Base-by-base conservation (phyloP, 1,140 invertebrate genomes). In the Bicyclus anynana region DNA sequence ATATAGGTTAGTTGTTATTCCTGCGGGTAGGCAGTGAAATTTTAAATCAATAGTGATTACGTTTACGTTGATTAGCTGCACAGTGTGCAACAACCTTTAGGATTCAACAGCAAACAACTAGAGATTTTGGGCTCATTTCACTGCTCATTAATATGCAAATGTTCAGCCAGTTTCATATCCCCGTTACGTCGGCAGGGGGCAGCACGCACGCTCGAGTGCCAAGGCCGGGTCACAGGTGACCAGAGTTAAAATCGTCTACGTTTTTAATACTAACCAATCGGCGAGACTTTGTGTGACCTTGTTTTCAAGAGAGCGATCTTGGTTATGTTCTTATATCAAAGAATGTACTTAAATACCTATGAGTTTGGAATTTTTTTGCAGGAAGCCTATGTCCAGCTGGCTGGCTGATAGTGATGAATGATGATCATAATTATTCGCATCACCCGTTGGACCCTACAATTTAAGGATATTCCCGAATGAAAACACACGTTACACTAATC, bases 101-200 rank as follows among this genome's bases (percentile, higher is more conserved):
- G 37, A 40, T 6, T 17, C n/a, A 52, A 40, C 35, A 14, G 21
- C 33, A 56, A 55, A 56, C 13, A 14, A 16, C 5, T 17, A 13
- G 29, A 52, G 42, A 46, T 47, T 57, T 57, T 26, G 38, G 49
- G 23, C 40, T 44, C 53, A 62, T 62, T 53, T 57, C 63, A 53
- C 59, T 62, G 63, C 65, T 56, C 56, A 55, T 67, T 53, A 67
- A 62, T 67, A 63, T 67, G 65, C 65, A 67, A 67, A 67, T 66
- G 53, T 35, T 51, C 47, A 52, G 42, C 53, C 50, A 48, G 53
- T 59, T 46, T 51, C 33, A 61, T 49, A 65, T 60, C 52, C 54
- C 52, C 48, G 48, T 55, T 53, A 53, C 37, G 48, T 33, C 10
- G 10, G 10, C 29, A n/a, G n/a, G 10, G 9, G 56, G 18, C 20